These are phyloP conservation scores for Caenorhabditis brenneri DNA, from an alignment of 1,140 invertebrate genomes.

Conservation along the genomic window DNA sequence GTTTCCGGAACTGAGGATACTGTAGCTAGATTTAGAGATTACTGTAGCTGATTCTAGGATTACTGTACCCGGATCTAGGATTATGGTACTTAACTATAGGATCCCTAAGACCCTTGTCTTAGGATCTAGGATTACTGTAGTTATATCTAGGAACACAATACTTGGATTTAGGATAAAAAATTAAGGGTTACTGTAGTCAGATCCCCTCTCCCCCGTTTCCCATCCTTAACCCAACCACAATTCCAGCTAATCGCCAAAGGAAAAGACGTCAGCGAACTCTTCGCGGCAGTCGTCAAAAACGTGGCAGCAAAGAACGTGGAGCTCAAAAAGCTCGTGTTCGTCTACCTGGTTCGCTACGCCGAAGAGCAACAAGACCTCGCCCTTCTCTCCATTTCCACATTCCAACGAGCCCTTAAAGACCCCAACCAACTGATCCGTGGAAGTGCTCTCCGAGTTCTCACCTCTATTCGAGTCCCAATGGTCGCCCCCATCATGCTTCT, in stretches of 20 bases:
- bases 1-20: no score
- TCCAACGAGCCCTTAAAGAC: conserved; percentile 96
- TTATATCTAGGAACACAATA: no score
- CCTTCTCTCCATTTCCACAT: conserved; percentile 94
- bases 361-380: conserved; percentile 98
- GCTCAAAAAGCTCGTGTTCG: conserved; percentile 95
- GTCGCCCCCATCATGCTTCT: conserved; percentile 96
- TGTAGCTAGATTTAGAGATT: no score
- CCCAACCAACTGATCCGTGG: conserved; percentile 97
- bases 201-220: neutral
- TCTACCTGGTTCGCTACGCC: conserved; percentile 95
- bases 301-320: conserved; percentile 99
- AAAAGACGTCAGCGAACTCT: conserved; percentile 93
- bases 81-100: no score
- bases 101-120: no score
- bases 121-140: no score
- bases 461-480: conserved; percentile 93
- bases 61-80: no score
- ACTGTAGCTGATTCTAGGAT: no score
- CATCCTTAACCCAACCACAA: no score
- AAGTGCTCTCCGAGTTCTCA: conserved; percentile 90
- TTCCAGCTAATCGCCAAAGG: conserved; percentile 95
- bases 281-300: conserved; percentile 99
- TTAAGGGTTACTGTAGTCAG: no score
- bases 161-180: no score